phyloP scores from a whole-genome alignment of 2,797 vertebrate genomes.

The Melanotaenia pygmaea region DNA sequence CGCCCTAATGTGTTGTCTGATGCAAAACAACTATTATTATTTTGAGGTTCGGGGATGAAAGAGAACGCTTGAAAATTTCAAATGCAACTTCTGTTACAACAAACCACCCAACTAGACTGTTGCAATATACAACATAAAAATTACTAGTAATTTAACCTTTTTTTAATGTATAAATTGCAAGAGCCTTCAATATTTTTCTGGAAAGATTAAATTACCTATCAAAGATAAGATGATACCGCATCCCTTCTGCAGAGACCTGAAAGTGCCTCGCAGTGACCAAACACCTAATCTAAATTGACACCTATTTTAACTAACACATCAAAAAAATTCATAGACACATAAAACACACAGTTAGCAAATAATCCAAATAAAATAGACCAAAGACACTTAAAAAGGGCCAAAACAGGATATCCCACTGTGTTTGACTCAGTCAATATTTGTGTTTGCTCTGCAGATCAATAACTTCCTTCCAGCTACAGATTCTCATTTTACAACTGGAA shows the following conservation, averaged over 20 bases:
- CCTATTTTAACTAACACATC: slow-evolving; percentile 4
- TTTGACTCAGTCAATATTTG: slow-evolving; percentile 41
- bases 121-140: background rate
- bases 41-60: background rate
- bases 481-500: slow-evolving; percentile 8
- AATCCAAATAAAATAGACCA: slow-evolving; percentile 1
- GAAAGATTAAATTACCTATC: slow-evolving; percentile 1
- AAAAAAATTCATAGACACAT: slow-evolving; percentile 14
- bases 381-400: background rate
- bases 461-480: slow-evolving; percentile 11
- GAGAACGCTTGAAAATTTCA: background rate
- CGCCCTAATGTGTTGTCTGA: background rate
- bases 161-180: too few species aligned
- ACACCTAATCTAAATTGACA: background rate
- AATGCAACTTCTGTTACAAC: background rate
- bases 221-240: background rate
- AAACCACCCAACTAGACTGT: background rate
- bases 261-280: background rate
- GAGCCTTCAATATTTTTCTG: background rate
- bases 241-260: background rate
- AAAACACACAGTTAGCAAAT: background rate
- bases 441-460: slow-evolving; percentile 61
- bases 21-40: background rate
- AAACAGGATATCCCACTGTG: slow-evolving; percentile 32
- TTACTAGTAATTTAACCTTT: background rate